Base-by-base conservation (phyloP, 2,888 invertebrate genomes). In the Sphecodes monilicornis region DNA sequence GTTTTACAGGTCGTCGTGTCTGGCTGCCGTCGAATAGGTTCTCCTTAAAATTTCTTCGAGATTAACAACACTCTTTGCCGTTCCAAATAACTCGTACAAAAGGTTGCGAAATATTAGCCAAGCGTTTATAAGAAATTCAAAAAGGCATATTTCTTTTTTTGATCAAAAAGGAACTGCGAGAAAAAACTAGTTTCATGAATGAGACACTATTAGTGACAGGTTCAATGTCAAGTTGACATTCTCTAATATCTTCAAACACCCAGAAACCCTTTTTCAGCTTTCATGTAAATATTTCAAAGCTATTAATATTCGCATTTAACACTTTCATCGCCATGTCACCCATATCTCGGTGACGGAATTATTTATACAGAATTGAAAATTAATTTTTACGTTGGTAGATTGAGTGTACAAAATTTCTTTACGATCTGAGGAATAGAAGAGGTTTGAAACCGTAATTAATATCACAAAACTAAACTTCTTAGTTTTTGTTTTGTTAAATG, bases 1-100 rank as follows among this genome's bases (percentile, higher is more conserved):
- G 83, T 84, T 80, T 64, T 79, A 89, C 79, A 57, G 85, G 76
- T 84, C 73, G 74, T 57, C 43, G 50, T 74, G 46, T 76, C 80
- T 54, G 16, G 68, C 68, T 5, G 68, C 41, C 46, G 68, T 36
- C 60, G 36, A 60, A 41, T 60, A 64, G n/a, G 57, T 18, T 32
- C 22, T 68, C 36, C 13, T 4, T 32, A 32, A 71, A 32, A 4
- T 32, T 32, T 11, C 46, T 11, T n/a, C 32, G 32, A 22, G 22
- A 64, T 36, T 64, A 22, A 64, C 22, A 18, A 64, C 22, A 36
- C 3, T 60, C 1, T 11, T 54, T 54, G n/a, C n/a, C n/a, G 54
- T 54, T n/a, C n/a, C 8, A 54, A 54, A 54, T 54, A 54, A 3
- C n/a, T 10, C 1, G n/a, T 22, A n/a, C n/a, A n/a, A 29, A 29